Conservation (phyloP, 2,797 vertebrate species). For the Diplodus sargus region DNA sequence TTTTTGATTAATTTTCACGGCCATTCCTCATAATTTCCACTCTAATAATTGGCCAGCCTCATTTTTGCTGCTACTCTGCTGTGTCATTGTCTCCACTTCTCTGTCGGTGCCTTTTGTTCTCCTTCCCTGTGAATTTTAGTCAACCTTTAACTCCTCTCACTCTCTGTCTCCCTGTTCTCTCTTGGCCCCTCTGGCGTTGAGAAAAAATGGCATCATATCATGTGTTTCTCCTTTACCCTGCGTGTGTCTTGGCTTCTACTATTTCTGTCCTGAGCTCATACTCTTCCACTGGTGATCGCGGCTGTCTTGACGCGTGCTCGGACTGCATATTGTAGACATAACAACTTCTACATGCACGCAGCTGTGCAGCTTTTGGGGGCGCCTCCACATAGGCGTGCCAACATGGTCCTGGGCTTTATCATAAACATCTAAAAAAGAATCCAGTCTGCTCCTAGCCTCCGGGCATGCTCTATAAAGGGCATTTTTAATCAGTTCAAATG, state of each 20-base stretch:
- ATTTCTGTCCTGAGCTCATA: constrained; percentile 61
- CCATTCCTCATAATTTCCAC: constrained; percentile 67
- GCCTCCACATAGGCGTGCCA: neutral
- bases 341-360: constrained; percentile 1
- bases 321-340: neutral
- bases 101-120: constrained; percentile 60
- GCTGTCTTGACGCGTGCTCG: constrained; percentile 27
- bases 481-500: constrained; percentile 81
- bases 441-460: constrained; percentile 60
- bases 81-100: constrained; percentile 61
- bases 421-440: constrained; percentile 58
- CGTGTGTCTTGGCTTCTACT: constrained; percentile 49
- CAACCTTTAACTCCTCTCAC: constrained; percentile 49
- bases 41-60: constrained; percentile 64
- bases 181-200: constrained; percentile 37
- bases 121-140: constrained; percentile 44
- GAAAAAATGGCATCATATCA: constrained; percentile 62
- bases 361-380: neutral
- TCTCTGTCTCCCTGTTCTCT: constrained; percentile 39
- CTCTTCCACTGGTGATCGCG: constrained; percentile 44
- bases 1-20: constrained; percentile 73
- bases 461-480: constrained; percentile 75
- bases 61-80: constrained; percentile 59
- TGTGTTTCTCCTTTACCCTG: constrained; percentile 49
- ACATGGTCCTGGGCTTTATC: constrained; percentile 37